Evolutionary conservation across 2,888 invertebrate genomes (phyloP).

Genomic region (Tenthredo livida): DNA sequence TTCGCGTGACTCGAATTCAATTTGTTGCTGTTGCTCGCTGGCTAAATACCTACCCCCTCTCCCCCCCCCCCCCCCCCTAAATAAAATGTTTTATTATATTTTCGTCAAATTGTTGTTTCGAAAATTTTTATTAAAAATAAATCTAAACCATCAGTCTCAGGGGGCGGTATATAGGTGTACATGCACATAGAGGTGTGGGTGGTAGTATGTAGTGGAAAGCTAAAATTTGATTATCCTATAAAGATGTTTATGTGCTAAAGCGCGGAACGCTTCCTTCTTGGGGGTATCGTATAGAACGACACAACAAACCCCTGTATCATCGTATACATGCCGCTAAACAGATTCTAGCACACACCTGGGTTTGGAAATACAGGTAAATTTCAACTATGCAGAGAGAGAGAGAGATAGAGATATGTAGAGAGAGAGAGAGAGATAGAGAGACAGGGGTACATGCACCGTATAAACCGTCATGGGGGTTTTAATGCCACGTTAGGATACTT

Average conservation of each 20-base stretch:
- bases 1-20: background rate
- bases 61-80: too few relatives aligned
- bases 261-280: background rate
- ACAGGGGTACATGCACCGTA: background rate
- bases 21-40: background rate
- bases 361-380: background rate
- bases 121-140: background rate
- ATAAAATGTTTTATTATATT: too few relatives aligned
- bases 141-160: background rate
- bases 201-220: background rate
- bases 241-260: slow-evolving; percentile 29
- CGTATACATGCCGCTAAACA: background rate
- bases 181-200: background rate
- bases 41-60: too few relatives aligned
- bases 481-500: background rate
- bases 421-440: background rate
- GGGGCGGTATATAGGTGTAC: background rate
- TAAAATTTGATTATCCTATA: slow-evolving; percentile 25
- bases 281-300: slow-evolving; percentile 1
- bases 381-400: background rate
- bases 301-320: background rate
- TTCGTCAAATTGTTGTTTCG: too few relatives aligned
- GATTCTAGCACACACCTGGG: slow-evolving; percentile 45
- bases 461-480: slow-evolving; percentile 4
- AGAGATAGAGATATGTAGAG: too few relatives aligned